phyloP scores from a whole-genome alignment of 2,797 vertebrate genomes.

The Amblyopsis hoosieri region DNA sequence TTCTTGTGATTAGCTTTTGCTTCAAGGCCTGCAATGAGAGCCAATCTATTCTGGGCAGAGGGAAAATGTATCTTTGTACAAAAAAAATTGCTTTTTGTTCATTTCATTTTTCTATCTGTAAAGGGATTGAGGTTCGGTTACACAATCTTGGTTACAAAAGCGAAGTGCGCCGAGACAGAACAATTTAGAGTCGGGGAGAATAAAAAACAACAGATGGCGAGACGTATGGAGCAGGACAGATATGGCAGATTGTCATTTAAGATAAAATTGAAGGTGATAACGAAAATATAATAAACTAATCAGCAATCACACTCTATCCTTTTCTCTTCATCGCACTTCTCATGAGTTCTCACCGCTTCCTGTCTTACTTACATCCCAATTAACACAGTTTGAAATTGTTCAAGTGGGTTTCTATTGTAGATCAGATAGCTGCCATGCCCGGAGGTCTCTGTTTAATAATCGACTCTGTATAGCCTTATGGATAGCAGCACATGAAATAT shows the following conservation, averaged over 20 bases:
- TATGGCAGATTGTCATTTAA: slow-evolving; percentile 21
- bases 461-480: slow-evolving; percentile 55
- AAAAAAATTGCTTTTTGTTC: slow-evolving; percentile 45
- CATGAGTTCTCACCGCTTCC: slow-evolving; percentile 36
- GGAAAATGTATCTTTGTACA: slow-evolving; percentile 41
- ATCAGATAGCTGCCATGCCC: slow-evolving; percentile 52
- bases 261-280: slow-evolving; percentile 49
- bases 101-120: slow-evolving; percentile 48
- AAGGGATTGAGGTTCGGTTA: slow-evolving; percentile 46
- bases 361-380: slow-evolving; percentile 43
- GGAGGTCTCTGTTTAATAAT: slow-evolving; percentile 69
- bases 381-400: slow-evolving; percentile 51
- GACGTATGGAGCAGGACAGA: slow-evolving; percentile 23
- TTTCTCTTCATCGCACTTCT: slow-evolving; percentile 18
- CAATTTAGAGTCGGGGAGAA: slow-evolving; percentile 7
- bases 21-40: slow-evolving; percentile 34
- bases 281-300: slow-evolving; percentile 34
- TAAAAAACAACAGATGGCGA: slow-evolving; percentile 49
- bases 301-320: slow-evolving; percentile 20
- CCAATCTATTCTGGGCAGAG: slow-evolving; percentile 39
- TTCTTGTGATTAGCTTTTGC: slow-evolving; percentile 32
- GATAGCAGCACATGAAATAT: slow-evolving; percentile 57
- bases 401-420: slow-evolving; percentile 63
- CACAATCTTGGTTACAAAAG: slow-evolving; percentile 43
- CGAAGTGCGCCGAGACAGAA: slow-evolving; percentile 33